Conservation (phyloP, 2,888 invertebrate species). For the Notodonta ziczac region DNA sequence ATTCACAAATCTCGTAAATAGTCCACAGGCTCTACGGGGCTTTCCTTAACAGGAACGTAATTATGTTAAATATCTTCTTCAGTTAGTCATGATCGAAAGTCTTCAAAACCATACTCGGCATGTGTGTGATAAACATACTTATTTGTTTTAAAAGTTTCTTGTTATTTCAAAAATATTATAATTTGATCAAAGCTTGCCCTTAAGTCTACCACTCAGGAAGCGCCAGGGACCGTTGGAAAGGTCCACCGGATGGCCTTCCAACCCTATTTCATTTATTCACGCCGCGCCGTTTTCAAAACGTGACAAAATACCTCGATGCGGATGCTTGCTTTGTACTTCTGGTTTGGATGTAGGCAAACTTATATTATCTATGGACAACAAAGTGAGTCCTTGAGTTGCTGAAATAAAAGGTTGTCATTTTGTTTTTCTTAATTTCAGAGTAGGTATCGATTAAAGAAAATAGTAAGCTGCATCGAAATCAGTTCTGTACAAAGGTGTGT, state of each 20-base stretch:
- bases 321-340: neutral
- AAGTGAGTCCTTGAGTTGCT: neutral
- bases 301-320: conserved; percentile 1
- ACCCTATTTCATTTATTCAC: conserved; percentile 5
- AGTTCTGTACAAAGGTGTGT: no score
- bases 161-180: no score
- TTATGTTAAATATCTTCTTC: no score
- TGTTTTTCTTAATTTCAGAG: neutral
- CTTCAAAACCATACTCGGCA: no score
- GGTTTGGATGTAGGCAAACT: neutral
- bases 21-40: no score
- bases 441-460: no score
- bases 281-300: neutral
- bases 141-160: no score
- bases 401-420: neutral
- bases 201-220: neutral
- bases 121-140: no score
- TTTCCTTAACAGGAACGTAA: no score
- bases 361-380: neutral
- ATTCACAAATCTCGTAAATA: no score
- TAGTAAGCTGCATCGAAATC: no score
- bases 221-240: neutral
- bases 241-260: neutral
- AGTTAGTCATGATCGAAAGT: no score
- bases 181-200: neutral